Evolutionary conservation across 2,113 vertebrate species (phyloP), one percentile per base, ranked within the genome.

Genomic region (Rhynchomys soricoides): DNA sequence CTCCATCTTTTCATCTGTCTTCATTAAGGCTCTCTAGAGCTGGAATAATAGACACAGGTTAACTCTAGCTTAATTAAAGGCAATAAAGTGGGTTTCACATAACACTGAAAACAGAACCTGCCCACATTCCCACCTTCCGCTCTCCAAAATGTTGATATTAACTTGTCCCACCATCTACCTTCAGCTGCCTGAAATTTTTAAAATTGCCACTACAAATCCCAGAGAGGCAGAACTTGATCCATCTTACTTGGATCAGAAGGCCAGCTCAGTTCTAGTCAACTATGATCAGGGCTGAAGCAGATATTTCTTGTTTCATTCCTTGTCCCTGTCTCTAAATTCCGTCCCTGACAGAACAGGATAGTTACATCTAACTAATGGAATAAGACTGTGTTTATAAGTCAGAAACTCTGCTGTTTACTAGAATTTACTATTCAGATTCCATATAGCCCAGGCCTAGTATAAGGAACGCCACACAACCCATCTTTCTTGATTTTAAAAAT

Each of bases 61-160:
- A 75, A 85, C n/a, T 93, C 48, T 87, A 86, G 40, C 31, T 94
- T 91, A 95, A 95, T 90, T 83, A 93, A 93, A 87, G 48, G 37
- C 52, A 29, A 79, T 74, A 83, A 94, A 78, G 11, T 96, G 29
- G 24, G 24, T 82, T 78, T 91, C 86, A n/a, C 10, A 59, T 79
- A 87, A 10, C 37, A 74, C 31, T 73, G 52, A 52, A 94, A 73
- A 50, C 59, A 43, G 73, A 94, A 93, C 59, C 19, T 0, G 0
- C 4, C 31, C 66, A 4, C 4, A 34, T 45, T 8, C 29, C 24
- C 1, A 4, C 26, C 4, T 16, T 29, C 37, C 0, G 2, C 50
- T 45, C 45, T 22, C 24, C 1, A 87, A 26, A 37, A 16, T 48
- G 1, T 81, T 29, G 15, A 93, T 40, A 8, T 40, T 43, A 43